Evolutionary conservation across 1,140 invertebrate species (phyloP), one percentile per base, ranked within the genome.

Genomic region (Brachionus angularis): DNA sequence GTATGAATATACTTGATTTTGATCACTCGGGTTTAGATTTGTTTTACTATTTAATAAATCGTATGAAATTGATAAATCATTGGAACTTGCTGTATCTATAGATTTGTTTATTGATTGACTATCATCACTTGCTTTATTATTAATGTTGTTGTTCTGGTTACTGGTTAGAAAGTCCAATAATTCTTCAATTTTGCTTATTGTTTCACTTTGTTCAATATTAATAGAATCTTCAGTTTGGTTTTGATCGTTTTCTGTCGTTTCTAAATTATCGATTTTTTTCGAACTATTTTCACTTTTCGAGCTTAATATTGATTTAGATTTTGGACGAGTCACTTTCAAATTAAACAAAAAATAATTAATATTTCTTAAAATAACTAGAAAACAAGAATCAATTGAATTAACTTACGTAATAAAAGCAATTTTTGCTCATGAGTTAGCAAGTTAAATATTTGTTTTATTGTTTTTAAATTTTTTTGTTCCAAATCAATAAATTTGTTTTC

Each of bases 371-470:
- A 27, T 25, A 8, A 50, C 23, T 5, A 58, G 18, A 7, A 58
- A 36, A 18, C 21, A 12, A 18, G n/a, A 55, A 16, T 34, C 23
- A 18, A n/a, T 10, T 46, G 18, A 16, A 34, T 44, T 10, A 31
- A 31, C 42, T 67, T 67, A 67, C 62, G 62, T 16, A 67, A 47
- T 16, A 67, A 33, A 10, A 5, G 25, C 21, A 67, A 47, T 50
- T 67, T 67, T 67, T 67, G 62, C 36, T 67, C 62, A 14, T 27
- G 39, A 23, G 42, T 67, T 36, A 67, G 36, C 21, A 67, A 31
- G 1, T 27, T 34, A 50, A 47, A 67, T 46, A 67, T 46, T 33
- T 50, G 62, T 46, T 50, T 46, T 23, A 67, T 34, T 33, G 62
- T 42, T 46, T 50, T 46, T 12, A 67, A 36, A 67, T 67, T 33